phyloP scores from a whole-genome alignment of 2,888 invertebrate species.

The Oxycera nigricornis region DNA sequence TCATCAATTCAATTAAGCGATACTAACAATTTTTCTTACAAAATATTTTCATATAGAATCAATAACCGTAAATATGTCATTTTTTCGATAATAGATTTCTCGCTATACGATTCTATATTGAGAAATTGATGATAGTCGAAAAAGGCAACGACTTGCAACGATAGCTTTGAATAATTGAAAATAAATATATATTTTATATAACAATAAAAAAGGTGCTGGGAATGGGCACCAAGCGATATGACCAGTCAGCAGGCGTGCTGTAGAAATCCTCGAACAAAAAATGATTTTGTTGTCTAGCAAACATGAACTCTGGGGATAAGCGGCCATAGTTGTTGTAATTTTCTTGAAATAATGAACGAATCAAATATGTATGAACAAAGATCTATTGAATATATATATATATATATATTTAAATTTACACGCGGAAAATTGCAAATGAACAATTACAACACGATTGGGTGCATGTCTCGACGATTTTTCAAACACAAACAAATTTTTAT shows the following conservation, averaged over 20 bases:
- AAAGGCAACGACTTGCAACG: background rate
- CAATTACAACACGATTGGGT: constrained; percentile 62
- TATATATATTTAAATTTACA: no score
- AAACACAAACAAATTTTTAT: constrained; percentile 9
- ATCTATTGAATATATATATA: no score
- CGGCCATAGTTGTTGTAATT: constrained; percentile 55
- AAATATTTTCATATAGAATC: constrained; percentile 29
- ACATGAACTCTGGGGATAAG: constrained; percentile 62
- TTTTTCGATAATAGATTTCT: constrained; percentile 35
- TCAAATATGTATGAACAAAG: no score
- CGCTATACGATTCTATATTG: background rate
- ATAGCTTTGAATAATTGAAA: background rate
- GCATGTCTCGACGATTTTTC: constrained; percentile 55
- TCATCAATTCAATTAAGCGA: background rate
- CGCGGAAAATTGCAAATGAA: no score
- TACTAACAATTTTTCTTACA: background rate
- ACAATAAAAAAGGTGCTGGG: constrained; percentile 59
- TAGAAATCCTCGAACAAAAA: constrained; percentile 62
- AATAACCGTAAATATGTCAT: constrained; percentile 37
- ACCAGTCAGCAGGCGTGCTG: constrained; percentile 70
- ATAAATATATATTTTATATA: no score
- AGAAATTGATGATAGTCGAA: background rate
- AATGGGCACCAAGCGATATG: constrained; percentile 77
- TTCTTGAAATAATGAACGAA: no score
- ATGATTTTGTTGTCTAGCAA: constrained; percentile 40